Evolutionary conservation across 2,113 vertebrate genomes (phyloP).

Genomic region (Gnathonemus longibarbis): DNA sequence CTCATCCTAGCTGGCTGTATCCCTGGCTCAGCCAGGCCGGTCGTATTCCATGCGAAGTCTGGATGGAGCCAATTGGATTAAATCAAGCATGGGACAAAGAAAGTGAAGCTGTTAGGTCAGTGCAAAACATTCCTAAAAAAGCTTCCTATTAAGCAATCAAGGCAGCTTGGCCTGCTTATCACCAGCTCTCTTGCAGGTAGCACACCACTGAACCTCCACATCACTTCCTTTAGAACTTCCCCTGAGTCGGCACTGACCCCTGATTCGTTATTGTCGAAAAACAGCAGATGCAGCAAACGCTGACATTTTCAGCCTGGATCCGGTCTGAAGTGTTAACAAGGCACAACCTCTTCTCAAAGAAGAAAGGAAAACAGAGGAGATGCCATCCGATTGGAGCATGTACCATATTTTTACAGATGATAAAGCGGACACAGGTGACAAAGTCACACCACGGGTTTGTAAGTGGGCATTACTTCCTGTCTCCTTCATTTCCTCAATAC

Average conservation of each 20-base stretch:
- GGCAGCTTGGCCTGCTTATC: constrained; percentile 38
- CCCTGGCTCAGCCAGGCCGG: not conserved
- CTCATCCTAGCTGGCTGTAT: not conserved
- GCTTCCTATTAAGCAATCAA: constrained; percentile 44
- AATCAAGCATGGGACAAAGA: not conserved
- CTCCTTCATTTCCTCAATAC: not conserved
- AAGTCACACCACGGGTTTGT: not conserved
- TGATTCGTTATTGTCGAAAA: not conserved
- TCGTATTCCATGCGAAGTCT: not conserved
- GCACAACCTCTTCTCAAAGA: not conserved
- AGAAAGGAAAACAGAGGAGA: not conserved
- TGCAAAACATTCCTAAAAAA: not conserved
- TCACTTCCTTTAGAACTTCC: not conserved
- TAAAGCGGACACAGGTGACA: not conserved
- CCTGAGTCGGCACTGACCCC: not conserved
- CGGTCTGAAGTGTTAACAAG: not conserved
- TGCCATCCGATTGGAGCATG: not conserved
- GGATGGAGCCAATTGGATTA: not conserved
- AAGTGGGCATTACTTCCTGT: not conserved
- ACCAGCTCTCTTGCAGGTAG: not conserved
- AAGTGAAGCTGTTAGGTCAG: not conserved
- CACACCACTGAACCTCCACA: not conserved
- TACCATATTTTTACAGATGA: not conserved
- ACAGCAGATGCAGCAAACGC: not conserved
- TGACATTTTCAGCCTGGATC: not conserved